Conservation (phyloP, 2,888 invertebrate genomes). For the Calliopum simillimum region DNA sequence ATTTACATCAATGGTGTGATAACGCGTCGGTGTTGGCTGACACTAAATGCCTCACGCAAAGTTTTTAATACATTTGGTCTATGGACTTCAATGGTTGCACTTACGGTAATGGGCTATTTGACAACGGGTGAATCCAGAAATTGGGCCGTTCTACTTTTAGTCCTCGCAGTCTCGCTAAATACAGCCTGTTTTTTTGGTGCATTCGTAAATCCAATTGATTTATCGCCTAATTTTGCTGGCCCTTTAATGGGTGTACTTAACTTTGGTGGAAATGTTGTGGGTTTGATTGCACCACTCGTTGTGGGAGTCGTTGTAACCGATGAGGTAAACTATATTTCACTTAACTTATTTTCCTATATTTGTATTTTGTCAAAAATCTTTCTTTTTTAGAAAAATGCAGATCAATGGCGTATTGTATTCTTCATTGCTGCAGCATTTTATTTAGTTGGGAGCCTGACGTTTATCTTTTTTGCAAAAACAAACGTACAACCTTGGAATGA, state of each 20-base stretch:
- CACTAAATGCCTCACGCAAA: constrained; percentile 60
- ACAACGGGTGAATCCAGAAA: constrained; percentile 49
- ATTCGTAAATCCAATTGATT: constrained; percentile 83
- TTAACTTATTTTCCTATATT: no score
- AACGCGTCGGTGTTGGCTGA: constrained; percentile 40
- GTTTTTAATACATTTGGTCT: constrained; percentile 70
- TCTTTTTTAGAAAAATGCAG: not conserved
- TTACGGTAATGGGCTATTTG: constrained; percentile 72
- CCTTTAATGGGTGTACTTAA: constrained; percentile 86
- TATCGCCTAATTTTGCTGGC: constrained; percentile 84
- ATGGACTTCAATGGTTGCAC: constrained; percentile 74
- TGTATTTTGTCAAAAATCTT: not conserved
- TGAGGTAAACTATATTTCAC: no score
- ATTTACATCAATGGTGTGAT: no score
- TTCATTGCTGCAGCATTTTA: no score
- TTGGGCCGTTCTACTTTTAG: constrained; percentile 73
- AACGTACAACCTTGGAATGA: no score
- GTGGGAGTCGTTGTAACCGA: no score
- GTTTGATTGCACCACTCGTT: no score
- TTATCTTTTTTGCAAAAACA: no score
- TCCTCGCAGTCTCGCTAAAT: constrained; percentile 78
- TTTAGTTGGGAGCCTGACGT: no score
- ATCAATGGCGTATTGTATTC: no score
- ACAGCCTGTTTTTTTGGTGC: constrained; percentile 79
- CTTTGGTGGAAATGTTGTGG: constrained; percentile 60